Evolutionary conservation across 2,113 vertebrate genomes (phyloP), one percentile per base, ranked within the genome.

Genomic region (Piprites chloris): DNA sequence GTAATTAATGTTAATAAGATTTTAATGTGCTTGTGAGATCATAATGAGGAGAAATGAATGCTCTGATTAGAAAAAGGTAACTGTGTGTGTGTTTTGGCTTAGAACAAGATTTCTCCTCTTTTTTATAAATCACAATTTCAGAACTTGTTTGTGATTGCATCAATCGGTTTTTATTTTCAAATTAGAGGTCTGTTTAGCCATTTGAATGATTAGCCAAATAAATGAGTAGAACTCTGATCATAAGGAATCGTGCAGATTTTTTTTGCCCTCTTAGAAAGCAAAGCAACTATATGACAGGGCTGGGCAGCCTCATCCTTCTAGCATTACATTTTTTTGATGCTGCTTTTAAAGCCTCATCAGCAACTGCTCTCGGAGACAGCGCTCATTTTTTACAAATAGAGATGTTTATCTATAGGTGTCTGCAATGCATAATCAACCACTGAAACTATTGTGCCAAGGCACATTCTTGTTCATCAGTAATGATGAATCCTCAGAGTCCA

Each of bases 1-100:
- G 98, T 98, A 98, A 98, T 98, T 98, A 98, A 98, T 98, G 98
- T 98, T 98, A 98, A 98, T 98, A 98, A 98, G 98, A 98, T 98
- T 98, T 98, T 98, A 98, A 98, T 98, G 98, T 98, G 98, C 98
- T 98, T 98, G 98, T 98, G 98, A 98, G 98, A 98, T 98, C 98
- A 98, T 98, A 98, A 98, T 98, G 98, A 98, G 98, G 97, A 98
- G 98, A 98, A 98, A 98, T 98, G 98, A 98, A 98, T 98, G 98
- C 98, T 98, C 98, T 98, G 98, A 98, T 98, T 98, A 98, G 98
- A 98, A 98, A 98, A 98, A 98, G 98, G 98, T 98, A 98, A 98
- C 98, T 98, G 97, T 95, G 97, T 98, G 98, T 98, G 98, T 98
- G 98, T 98, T 98, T 98, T 98, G 98, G 98, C 98, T 98, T 98